Base-by-base conservation (phyloP, 2,113 vertebrate species). In the Varanus komodoensis region DNA sequence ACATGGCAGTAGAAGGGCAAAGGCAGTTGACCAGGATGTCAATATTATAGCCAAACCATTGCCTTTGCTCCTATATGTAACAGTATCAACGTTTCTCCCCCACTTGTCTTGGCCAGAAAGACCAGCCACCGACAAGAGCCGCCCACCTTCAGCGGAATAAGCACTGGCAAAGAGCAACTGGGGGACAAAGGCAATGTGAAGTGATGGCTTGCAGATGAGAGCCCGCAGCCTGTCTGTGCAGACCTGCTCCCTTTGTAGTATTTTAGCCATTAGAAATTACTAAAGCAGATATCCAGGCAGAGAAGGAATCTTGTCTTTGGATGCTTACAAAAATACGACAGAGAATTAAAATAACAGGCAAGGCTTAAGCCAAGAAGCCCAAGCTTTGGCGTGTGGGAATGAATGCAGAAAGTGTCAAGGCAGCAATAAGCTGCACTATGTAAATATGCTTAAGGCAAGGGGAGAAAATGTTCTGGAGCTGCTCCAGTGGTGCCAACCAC, bases 261-360 rank as follows among this genome's bases (percentile, higher is more conserved):
- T 95, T 92, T 95, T 87, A 95, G 79, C 73, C 87, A 89, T 80
- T 89, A 83, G 93, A 93, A 95, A 95, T 90, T 90, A 93, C 87
- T 88, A 89, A 75, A 96, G 89, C 94, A 96, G 96, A 95, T 94
- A 93, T 91, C 94, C 94, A 92, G 87, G 90, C 89, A 92, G 92
- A 71, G 50, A 91, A 86, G 91, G 87, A 94, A 19, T 92, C 57
- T 2, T 64, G 86, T 78, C 88, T 94, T 93, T 88, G 1, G 3
- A 79, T 94, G 94, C 91, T 74, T 86, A 91, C 92, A 71, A 77
- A 61, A 90, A 89, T 92, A 94, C 88, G 74, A 93, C 89, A 92
- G 89, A 94, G 92, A 61, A 91, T 68, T 34, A 87, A 78, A 89
- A 1, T 38, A 48, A 44, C 52, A 50, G 38, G 87, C 67, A 57